Percentiles rank a stretch among this genome's conserved stretches.
Conservation (phyloP, 2,888 invertebrate genomes). For the Synergus japonicus region DNA sequence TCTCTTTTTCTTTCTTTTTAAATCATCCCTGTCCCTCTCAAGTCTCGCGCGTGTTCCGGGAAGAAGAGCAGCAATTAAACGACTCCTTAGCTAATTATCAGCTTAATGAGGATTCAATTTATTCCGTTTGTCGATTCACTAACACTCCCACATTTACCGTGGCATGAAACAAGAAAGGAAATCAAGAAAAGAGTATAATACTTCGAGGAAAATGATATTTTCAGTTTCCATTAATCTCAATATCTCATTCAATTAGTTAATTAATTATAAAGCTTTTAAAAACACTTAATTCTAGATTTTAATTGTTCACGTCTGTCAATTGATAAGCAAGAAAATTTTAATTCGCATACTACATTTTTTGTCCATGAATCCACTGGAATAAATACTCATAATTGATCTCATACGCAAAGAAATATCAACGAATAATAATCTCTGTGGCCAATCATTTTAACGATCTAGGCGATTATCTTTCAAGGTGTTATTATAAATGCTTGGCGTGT, state of each 20-base stretch:
- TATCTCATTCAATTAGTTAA: neutral
- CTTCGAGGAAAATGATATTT: neutral
- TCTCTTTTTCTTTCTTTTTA: constrained; percentile 1
- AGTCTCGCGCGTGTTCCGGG: constrained; percentile 28
- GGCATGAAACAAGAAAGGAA: constrained; percentile 4
- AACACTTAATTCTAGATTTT: no score
- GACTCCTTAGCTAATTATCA: constrained; percentile 38
- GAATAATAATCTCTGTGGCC: neutral
- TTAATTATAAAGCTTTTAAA: neutral
- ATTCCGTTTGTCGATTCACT: constrained; percentile 29
- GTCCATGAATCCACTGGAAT: no score
- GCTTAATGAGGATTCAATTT: constrained; percentile 42
- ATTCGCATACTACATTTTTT: no score
- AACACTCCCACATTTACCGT: constrained; percentile 30
- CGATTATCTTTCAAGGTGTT: neutral
- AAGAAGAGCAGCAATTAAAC: constrained; percentile 38
- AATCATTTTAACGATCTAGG: neutral
- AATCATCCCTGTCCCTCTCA: neutral
- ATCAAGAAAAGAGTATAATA: neutral
- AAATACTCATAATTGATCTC: neutral
- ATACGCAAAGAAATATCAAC: constrained; percentile 12
- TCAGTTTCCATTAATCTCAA: neutral
- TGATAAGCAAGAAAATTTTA: no score
- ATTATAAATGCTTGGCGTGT: neutral
- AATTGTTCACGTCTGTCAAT: no score